Evolutionary conservation across 2,113 vertebrate species (phyloP).

Genomic region (Phrynocephalus versicolor): DNA sequence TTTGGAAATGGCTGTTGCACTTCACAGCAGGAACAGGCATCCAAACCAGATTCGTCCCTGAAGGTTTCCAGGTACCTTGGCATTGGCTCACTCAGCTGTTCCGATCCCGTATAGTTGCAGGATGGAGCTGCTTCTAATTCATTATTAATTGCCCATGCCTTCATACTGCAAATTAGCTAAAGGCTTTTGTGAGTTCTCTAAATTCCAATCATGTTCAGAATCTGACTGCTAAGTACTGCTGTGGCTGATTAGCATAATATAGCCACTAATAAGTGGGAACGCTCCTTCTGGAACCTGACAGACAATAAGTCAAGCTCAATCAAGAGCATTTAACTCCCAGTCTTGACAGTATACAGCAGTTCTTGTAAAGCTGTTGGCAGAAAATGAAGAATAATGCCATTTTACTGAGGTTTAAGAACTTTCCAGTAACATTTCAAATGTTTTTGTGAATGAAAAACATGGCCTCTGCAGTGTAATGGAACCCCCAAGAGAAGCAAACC

Average conservation of each 20-base stretch:
- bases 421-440: background rate
- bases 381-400: background rate
- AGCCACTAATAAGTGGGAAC: conserved; percentile 4
- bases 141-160: accelerated
- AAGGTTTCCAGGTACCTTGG: background rate
- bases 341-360: background rate
- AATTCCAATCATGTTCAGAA: conserved; percentile 1
- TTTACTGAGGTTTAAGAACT: background rate
- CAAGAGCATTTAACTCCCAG: background rate
- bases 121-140: background rate
- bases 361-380: conserved; percentile 3
- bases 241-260: conserved; percentile 6
- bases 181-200: background rate
- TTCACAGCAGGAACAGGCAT: background rate
- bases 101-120: background rate
- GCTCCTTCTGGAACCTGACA: background rate
- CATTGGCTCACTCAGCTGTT: background rate
- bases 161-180: background rate
- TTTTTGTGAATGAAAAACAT: background rate
- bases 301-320: conserved; percentile 7
- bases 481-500: background rate
- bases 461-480: background rate
- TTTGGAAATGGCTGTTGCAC: background rate
- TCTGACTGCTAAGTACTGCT: background rate
- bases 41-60: background rate